A percentile compares a stretch with the other conserved stretches of the same genome.
These are phyloP conservation scores for Papilio helenus DNA, from an alignment of 1,140 invertebrate species.

Conservation along the genomic window DNA sequence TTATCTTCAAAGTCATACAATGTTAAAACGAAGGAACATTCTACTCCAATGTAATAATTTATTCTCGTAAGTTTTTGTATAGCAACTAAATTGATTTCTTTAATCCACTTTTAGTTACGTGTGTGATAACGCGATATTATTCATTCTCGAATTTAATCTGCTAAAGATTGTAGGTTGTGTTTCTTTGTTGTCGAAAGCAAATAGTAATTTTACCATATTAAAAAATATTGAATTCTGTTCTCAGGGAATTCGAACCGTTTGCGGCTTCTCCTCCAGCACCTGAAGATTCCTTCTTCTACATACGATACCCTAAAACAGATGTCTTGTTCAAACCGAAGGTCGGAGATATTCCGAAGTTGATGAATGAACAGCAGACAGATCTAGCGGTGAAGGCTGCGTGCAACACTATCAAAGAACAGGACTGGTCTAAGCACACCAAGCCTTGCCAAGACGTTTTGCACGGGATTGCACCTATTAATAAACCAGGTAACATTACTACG, in stretches of 20 bases:
- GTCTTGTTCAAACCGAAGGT: conserved; percentile 63
- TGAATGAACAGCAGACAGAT: conserved; percentile 56
- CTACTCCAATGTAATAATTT: conserved; percentile 62
- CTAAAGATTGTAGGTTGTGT: not conserved
- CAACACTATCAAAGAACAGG: conserved; percentile 73
- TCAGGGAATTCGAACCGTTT: conserved; percentile 87
- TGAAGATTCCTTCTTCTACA: conserved; percentile 88
- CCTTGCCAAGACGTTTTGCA: conserved; percentile 86
- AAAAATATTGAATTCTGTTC: not conserved
- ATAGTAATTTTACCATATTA: not conserved
- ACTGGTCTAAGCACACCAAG: conserved; percentile 86
- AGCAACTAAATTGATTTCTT: not conserved
- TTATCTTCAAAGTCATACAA: conserved; percentile 37
- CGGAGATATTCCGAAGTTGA: conserved; percentile 49
- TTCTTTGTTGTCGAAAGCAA: not conserved
- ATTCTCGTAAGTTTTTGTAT: conserved; percentile 63
- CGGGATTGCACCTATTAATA: conserved; percentile 72
- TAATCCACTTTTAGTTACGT: conserved; percentile 5
- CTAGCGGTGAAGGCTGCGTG: conserved; percentile 53
- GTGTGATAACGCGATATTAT: not conserved
- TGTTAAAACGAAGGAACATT: conserved; percentile 69
- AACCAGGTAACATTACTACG: conserved; percentile 64
- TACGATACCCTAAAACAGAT: conserved; percentile 84
- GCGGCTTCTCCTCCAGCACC: conserved; percentile 87
- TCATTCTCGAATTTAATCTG: not conserved